Evolutionary conservation across 1,140 invertebrate genomes (phyloP).

Genomic region (Tetragnatha versicolor): DNA sequence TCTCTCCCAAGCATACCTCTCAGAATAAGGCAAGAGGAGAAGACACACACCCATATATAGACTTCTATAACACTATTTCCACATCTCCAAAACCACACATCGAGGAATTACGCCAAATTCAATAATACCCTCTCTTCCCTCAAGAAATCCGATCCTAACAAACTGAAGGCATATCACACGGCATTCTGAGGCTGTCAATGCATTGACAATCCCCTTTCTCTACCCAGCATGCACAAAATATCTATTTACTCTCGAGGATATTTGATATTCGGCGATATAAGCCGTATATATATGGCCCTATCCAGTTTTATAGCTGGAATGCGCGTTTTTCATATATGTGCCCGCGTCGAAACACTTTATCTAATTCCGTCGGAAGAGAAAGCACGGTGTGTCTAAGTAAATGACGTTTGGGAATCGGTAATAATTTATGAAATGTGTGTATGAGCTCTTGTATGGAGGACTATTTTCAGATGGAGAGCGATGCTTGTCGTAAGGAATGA

Average conservation of each 20-base stretch:
- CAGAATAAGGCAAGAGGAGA: too few species aligned
- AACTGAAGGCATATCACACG: neutral
- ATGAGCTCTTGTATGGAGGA: neutral
- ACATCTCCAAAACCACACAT: too few species aligned
- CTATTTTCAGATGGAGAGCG: constrained; percentile 23
- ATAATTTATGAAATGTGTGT: constrained; percentile 14
- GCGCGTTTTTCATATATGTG: neutral
- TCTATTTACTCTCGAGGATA: constrained; percentile 8
- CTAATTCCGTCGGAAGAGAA: neutral
- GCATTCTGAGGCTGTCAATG: too few species aligned
- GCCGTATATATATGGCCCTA: neutral
- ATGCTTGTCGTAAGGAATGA: neutral
- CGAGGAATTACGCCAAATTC: neutral
- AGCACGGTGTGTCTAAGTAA: constrained; percentile 2
- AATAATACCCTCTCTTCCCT: neutral
- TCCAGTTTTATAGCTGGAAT: neutral
- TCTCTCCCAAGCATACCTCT: too few species aligned
- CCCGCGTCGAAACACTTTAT: neutral
- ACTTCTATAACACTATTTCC: too few species aligned
- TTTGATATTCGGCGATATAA: constrained; percentile 9
- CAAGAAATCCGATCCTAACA: neutral
- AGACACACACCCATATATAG: too few species aligned
- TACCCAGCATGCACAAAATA: neutral
- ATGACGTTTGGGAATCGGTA: constrained; percentile 16
- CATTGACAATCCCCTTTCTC: too few species aligned